These are phyloP conservation scores for Myanophis thanlyinensis DNA, from an alignment of 2,113 vertebrate species.

Conservation along the genomic window DNA sequence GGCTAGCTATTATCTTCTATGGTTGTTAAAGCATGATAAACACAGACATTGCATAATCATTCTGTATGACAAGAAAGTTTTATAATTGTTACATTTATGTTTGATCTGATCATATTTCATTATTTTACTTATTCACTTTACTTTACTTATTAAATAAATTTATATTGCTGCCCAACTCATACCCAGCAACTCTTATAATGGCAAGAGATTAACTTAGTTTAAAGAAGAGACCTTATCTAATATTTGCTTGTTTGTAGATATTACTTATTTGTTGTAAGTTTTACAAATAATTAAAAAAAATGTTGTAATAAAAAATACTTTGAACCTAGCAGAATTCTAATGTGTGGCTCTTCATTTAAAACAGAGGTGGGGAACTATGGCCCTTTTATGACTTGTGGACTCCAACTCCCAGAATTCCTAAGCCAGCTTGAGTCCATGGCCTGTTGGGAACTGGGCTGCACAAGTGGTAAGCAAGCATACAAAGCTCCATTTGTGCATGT, in stretches of 20 bases:
- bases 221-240: background rate
- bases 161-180: background rate
- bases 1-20: background rate
- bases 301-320: slow-evolving; percentile 28
- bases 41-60: background rate
- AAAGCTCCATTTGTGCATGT: background rate
- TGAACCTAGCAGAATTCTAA: background rate
- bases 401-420: background rate
- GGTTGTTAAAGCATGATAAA: background rate
- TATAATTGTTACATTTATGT: background rate
- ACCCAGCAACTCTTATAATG: background rate
- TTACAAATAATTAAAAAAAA: background rate
- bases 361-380: background rate
- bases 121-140: no score
- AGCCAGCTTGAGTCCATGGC: fast-evolving
- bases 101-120: background rate
- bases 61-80: background rate
- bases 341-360: background rate
- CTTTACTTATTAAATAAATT: background rate
- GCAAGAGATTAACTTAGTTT: background rate
- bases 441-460: background rate
- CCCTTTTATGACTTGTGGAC: background rate
- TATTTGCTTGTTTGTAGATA: background rate
- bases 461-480: background rate
- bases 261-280: background rate